phyloP scores from a whole-genome alignment of 2,888 invertebrate species.

The Eurytoma adleriae region DNA sequence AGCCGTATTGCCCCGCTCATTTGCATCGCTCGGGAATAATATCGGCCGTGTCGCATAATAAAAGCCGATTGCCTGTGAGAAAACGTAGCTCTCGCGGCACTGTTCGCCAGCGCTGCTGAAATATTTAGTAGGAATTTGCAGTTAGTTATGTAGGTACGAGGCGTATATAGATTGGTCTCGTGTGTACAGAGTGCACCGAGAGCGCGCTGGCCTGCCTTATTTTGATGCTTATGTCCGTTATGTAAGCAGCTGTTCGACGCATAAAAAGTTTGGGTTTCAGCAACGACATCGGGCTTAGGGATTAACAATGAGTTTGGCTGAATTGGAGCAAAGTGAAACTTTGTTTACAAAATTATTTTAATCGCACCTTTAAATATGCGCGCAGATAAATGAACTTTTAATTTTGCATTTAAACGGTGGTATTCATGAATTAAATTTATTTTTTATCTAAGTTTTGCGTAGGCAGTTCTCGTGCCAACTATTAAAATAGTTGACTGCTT shows the following conservation, averaged over 20 bases:
- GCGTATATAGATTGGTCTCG: no score
- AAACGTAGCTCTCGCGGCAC: neutral
- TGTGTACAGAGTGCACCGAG: neutral
- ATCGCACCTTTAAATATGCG: no score
- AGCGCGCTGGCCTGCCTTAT: neutral
- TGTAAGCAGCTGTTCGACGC: constrained; percentile 11
- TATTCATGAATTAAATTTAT: no score
- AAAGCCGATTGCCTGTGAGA: neutral
- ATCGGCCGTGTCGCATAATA: neutral
- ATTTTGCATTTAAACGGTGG: no score
- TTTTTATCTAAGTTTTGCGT: no score
- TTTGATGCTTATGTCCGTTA: constrained; percentile 5
- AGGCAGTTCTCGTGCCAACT: no score
- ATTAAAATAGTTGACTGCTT: no score
- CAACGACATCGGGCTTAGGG: neutral
- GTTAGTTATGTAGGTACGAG: no score
- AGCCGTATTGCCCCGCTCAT: neutral
- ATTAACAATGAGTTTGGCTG: neutral
- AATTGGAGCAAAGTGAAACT: constrained; percentile 6
- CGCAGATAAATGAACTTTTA: no score
- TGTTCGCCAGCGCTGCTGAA: neutral
- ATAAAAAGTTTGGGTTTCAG: no score
- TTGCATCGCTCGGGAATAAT: constrained; percentile 17
- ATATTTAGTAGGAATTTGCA: constrained; percentile 11
- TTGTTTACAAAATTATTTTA: neutral